Conservation (phyloP, 1,140 invertebrate species). For the Leptonema lineaticorne region DNA sequence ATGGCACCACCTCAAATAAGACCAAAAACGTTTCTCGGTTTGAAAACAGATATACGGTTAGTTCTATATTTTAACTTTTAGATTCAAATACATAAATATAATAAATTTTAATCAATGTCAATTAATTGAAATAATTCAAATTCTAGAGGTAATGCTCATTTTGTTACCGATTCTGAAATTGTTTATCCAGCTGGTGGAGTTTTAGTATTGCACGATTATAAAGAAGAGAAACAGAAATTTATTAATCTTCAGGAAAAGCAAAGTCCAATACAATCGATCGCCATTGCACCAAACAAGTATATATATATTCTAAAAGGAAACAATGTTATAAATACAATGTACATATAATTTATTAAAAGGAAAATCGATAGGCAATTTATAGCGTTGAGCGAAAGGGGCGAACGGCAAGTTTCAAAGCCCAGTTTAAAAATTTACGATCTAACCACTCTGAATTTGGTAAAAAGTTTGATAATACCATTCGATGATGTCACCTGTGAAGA, state of each 20-base stretch:
- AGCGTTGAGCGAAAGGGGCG: conserved; percentile 52
- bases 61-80: conserved; percentile 25
- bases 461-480: conserved; percentile 62
- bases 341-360: conserved; percentile 15
- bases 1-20: conserved; percentile 50
- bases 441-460: conserved; percentile 61
- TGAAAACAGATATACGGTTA: conserved; percentile 54
- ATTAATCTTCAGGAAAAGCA: conserved; percentile 59
- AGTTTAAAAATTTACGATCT: conserved; percentile 68
- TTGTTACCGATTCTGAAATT: conserved; percentile 65
- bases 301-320: no score
- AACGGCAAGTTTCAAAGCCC: conserved; percentile 52
- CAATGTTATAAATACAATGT: background rate
- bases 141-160: conserved; percentile 63
- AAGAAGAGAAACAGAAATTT: conserved; percentile 58
- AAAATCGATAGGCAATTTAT: conserved; percentile 57
- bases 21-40: conserved; percentile 51
- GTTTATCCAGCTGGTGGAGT: conserved; percentile 69
- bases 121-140: background rate
- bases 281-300: conserved; percentile 68
- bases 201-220: conserved; percentile 64
- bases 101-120: background rate
- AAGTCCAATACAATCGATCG: conserved; percentile 57
- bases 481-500: conserved; percentile 56
- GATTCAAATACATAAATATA: background rate